Evolutionary conservation across 64 coral and sea anemone genomes (phyloP), one percentile per base, ranked within the genome.

Genomic region (Montipora sp.): DNA sequence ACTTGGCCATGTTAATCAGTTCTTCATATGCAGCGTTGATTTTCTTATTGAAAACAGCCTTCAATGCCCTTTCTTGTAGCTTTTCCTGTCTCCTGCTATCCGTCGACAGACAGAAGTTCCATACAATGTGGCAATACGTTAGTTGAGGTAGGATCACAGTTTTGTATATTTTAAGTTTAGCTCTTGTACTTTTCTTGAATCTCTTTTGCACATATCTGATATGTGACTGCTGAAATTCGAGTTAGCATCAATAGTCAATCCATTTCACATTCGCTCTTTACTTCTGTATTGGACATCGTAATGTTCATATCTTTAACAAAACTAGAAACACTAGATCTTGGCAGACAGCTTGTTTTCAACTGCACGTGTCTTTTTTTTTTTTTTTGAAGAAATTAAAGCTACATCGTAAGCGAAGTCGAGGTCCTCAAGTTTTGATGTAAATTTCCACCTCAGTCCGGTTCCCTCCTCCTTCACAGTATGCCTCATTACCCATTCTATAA

Each of bases 121-220:
- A 91, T 5, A 83, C 90, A 63, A 49, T 53, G 78, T 83, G 78
- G 22, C 90, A 91, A 79, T 91, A 91, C 14, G 61, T 91, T 51
- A 91, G 53, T 23, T 91, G 59, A 83, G 90, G 79, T 58, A 91
- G 79, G 16, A 91, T 83, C n/a, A 47, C 84, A 49, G 60, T 14
- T 71, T 87, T 87, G 22, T 73, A 87, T 14, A 87, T 45, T 57
- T 57, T 71, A 44, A 87, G 43, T n/a, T 87, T 75, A 23, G 69
- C 43, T 51, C 7, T 88, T 27, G 71, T 88, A 92, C 90, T 18
- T 75, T 67, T 75, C 57, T 75, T 27, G 18, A 43, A 21, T 22
- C 90, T 75, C 76, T 92, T 23, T 66, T 92, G 59, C 90, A 84
- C 3, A 92, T 65, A 51, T 84, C 16, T 12, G 46, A 22, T 49